Evolutionary conservation across 1,140 invertebrate species (phyloP).

Genomic region (Spodoptera frugiperda): DNA sequence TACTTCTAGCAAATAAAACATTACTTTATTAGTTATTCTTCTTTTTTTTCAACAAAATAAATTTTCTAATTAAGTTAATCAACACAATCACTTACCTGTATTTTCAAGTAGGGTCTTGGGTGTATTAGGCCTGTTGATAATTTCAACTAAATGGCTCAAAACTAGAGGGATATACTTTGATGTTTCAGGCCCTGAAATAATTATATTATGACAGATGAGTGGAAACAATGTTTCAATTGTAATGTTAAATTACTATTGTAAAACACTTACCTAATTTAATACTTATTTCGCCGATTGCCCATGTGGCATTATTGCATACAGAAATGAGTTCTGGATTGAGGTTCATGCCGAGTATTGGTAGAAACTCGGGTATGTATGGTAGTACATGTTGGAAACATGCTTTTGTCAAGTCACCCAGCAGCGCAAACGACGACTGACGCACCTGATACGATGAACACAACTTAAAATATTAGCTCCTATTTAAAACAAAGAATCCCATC

Average conservation of each 20-base stretch:
- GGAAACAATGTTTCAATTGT: not conserved
- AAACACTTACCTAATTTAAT: constrained; percentile 94
- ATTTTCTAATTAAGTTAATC: constrained; percentile 22
- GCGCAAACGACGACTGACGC: constrained; percentile 98
- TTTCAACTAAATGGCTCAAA: constrained; percentile 96
- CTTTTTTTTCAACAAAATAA: constrained; percentile 22
- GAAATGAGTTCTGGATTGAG: constrained; percentile 99
- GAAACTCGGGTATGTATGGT: constrained; percentile 97
- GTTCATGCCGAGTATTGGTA: constrained; percentile 98
- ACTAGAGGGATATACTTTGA: constrained; percentile 96
- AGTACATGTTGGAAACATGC: constrained; percentile 99
- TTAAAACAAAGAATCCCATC: constrained; percentile 14
- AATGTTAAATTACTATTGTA: not conserved
- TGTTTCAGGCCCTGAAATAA: constrained; percentile 94
- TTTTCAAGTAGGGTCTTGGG: constrained; percentile 99
- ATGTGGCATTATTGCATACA: constrained; percentile 99
- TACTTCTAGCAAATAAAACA: constrained; percentile 69
- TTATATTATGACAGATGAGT: constrained; percentile 12
- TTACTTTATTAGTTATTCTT: constrained; percentile 42
- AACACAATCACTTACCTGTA: constrained; percentile 91
- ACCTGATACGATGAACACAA: constrained; percentile 73
- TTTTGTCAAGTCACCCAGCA: constrained; percentile 99
- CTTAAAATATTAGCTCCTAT: constrained; percentile 31
- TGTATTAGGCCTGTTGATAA: constrained; percentile 98
- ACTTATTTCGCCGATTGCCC: constrained; percentile 99